Evolutionary conservation across 2,797 vertebrate genomes (phyloP), one percentile per base, ranked within the genome.

Genomic region (Monodelphis domestica): DNA sequence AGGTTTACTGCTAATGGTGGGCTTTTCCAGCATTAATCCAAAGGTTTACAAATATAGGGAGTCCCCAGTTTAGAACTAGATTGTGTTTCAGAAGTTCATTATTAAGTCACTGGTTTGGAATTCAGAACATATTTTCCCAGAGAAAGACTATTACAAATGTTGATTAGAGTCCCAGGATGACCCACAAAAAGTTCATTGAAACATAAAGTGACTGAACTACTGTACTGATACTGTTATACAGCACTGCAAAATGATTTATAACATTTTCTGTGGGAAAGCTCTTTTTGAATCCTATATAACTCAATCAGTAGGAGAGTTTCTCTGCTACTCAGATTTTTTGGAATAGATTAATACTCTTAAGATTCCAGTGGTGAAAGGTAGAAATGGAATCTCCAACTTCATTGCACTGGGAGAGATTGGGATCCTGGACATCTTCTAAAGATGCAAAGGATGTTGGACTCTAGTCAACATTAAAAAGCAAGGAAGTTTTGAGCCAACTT

Each of bases 11-110:
- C 51, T 92, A 45, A 94, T 89, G 14, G 55, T 33, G 92, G 26
- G 59, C 54, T 93, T 93, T 89, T 89, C 94, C 57, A 94, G 2
- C 91, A 12, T 11, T 96, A 92, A 93, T 92, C n/a, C 95, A 94
- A 94, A 92, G 94, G 90, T 91, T 93, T 28, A 2, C 90, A 91
- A 84, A 52, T 91, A 91, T 54, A 91, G 1, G 45, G 2, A 21
- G 90, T 87, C 38, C n/a, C 89, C 33, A 96, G 54, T 26, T 50
- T 94, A 1, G 78, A 91, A 94, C n/a, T 90, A 90, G 53, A 53
- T 50, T 92, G 12, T 70, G 24, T 93, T 93, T 87, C 93, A 91
- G 96, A 93, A 93, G 88, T 91, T 38, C 28, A 95, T 0, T 84
- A 95, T 50, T 92, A 94, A 96, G 88, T 11, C 91, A 10, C 11